Base-by-base conservation (phyloP, 2,888 invertebrate genomes). In the Asteroscopus sphinx region DNA sequence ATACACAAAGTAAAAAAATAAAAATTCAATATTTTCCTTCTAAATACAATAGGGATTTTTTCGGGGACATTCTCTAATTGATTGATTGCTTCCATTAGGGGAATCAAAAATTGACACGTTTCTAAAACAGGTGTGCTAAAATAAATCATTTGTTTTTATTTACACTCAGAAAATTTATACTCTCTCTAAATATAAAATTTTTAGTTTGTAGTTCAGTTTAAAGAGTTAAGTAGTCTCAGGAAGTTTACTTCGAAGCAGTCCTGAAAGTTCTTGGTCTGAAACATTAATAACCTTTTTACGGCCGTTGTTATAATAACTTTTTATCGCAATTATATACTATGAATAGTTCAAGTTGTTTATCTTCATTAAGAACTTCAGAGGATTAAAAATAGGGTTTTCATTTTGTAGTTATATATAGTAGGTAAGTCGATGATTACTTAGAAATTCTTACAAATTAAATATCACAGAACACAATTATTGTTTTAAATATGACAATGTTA, bases 261-360 rank as follows among this genome's bases (percentile, higher is more conserved):
- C 58, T 45, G 56, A 65, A 78, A 79, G 61, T 76, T 78, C 56
- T 73, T 71, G 55, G 70, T 73, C 68, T 69, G 49, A 73, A 77
- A 76, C 68, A 75, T 75, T 79, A 77, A 80, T 76, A 76, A 80
- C 65, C 66, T 76, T 75, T 80, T 76, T 65, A 75, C 71, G 48
- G 68, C 42, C 47, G 57, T 51, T 68, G 52, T 76, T 69, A 17
- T 32, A 52, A 45, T 39, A 60, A 58, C 39, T 70, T 68, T 67
- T 76, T 68, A 54, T 54, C 41, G 45, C 51, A 69, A 61, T 68
- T 59, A 51, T 45, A 64, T 46, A 56, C 37, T 41, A 57, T 56
- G 36, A 57, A 57, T 48, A 53, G 42, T 39, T 36, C 12, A 41
- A 51, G 21, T 58, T 47, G 25, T 33, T 1, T 49, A 41, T 55